Percentiles rank a stretch among this genome's conserved stretches.
These are phyloP conservation scores for Sphaeridia pumilis DNA, from an alignment of 2,888 invertebrate genomes.

Conservation along the genomic window DNA sequence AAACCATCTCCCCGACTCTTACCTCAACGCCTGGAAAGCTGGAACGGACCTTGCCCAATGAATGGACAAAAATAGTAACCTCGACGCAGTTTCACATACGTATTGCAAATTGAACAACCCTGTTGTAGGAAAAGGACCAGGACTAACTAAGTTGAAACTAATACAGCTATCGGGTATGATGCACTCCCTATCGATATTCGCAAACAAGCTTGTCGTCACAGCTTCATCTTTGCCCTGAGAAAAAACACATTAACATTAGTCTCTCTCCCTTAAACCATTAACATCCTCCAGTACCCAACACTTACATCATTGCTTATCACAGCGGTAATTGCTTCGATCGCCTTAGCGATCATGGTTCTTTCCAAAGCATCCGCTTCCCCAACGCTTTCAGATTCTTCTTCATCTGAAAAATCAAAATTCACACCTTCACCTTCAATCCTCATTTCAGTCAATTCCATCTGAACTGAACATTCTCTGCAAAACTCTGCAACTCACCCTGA, in stretches of 20 bases:
- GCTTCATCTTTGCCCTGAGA: constrained; percentile 30
- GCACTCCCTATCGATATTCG: constrained; percentile 37
- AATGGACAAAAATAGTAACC: constrained; percentile 76
- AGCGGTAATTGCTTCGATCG: constrained; percentile 59
- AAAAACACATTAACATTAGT: constrained; percentile 2
- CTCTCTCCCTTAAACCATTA: background rate
- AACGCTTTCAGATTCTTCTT: constrained; percentile 34
- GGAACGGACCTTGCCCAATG: constrained; percentile 81
- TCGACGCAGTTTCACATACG: constrained; percentile 87
- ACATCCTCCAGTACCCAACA: background rate
- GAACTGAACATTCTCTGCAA: background rate
- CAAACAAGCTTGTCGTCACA: constrained; percentile 32
- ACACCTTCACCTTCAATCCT: background rate
- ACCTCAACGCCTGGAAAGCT: constrained; percentile 69
- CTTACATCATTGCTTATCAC: constrained; percentile 38
- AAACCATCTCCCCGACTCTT: constrained; percentile 35
- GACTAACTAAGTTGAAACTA: constrained; percentile 62
- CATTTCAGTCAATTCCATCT: background rate
- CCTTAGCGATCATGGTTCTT: constrained; percentile 56
- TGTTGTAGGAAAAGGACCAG: constrained; percentile 68
- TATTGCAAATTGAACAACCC: constrained; percentile 70
- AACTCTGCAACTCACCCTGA: constrained; percentile 30
- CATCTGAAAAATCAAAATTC: constrained; percentile 19
- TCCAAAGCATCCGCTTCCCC: constrained; percentile 30
- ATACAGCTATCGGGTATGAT: constrained; percentile 57